A percentile compares a stretch with the other conserved stretches of the same genome.
Evolutionary conservation across 1,140 invertebrate genomes (phyloP).

Genomic region (Helicoverpa zea): DNA sequence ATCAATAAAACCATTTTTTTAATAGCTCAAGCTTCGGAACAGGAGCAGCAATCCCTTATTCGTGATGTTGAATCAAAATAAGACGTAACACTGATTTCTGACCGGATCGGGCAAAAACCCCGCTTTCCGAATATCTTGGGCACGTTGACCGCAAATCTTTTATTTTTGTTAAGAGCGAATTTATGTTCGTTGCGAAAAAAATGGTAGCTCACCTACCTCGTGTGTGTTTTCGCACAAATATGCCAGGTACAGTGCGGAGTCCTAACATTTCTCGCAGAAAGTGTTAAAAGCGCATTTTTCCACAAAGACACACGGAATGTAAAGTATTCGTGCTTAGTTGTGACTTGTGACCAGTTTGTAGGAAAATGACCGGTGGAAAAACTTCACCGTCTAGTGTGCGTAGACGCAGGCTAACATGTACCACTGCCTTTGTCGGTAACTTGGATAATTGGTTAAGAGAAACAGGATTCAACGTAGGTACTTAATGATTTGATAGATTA

Average conservation of each 20-base stretch:
- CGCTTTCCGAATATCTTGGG: slow-evolving; percentile 39
- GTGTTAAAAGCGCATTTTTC: slow-evolving; percentile 44
- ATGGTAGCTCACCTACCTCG: slow-evolving; percentile 8
- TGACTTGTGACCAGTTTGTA: slow-evolving; percentile 19
- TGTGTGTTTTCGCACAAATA: slow-evolving; percentile 16
- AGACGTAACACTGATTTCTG: slow-evolving; percentile 24
- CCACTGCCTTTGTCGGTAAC: slow-evolving; percentile 43
- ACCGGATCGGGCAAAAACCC: slow-evolving; percentile 44
- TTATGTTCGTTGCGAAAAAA: slow-evolving; percentile 17
- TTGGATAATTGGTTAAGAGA: slow-evolving; percentile 36
- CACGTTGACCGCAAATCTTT: slow-evolving; percentile 42
- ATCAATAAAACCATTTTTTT: slow-evolving; percentile 64
- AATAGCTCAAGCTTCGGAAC: slow-evolving; percentile 57
- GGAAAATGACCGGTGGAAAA: slow-evolving; percentile 42
- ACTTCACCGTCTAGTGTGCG: slow-evolving; percentile 18
- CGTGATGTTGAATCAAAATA: slow-evolving; percentile 47
- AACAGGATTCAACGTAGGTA: slow-evolving; percentile 14
- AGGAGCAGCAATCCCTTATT: slow-evolving; percentile 6
- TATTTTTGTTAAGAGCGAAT: slow-evolving; percentile 39
- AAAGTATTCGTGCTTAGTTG: slow-evolving; percentile 23
- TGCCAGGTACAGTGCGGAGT: slow-evolving; percentile 7
- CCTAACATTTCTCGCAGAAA: slow-evolving; percentile 36
- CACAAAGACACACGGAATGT: slow-evolving; percentile 32
- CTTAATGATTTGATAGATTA: slow-evolving; percentile 43
- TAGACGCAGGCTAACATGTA: slow-evolving; percentile 21